Base-by-base conservation (phyloP, 37 sponge, comb jelly and placozoan species). In the Beroe ovata region DNA sequence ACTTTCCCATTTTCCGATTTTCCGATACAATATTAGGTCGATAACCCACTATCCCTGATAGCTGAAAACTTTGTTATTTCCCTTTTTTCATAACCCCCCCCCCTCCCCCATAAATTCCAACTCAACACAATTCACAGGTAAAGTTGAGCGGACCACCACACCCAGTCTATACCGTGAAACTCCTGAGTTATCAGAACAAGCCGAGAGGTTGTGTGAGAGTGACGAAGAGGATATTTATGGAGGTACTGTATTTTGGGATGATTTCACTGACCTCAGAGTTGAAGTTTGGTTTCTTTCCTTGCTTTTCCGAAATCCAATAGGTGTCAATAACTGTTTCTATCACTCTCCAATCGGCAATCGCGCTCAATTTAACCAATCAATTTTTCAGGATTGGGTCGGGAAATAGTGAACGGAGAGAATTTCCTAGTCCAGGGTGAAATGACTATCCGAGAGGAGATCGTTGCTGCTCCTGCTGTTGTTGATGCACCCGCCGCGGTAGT, bases 331-430 rank as follows among this genome's bases (percentile, higher is more conserved):
- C n/a, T n/a, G n/a, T n/a, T n/a, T n/a, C n/a, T n/a, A n/a, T n/a
- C n/a, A n/a, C n/a, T n/a, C n/a, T n/a, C n/a, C n/a, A n/a, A n/a
- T n/a, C n/a, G n/a, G n/a, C n/a, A n/a, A n/a, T n/a, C n/a, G n/a
- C n/a, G n/a, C n/a, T n/a, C n/a, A n/a, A n/a, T n/a, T n/a, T n/a
- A n/a, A n/a, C n/a, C n/a, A n/a, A n/a, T n/a, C n/a, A n/a, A n/a
- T n/a, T 47, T 11, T 16, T 25, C 71, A 69, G 71, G 25, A 11
- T 14, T 34, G 38, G 71, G 6, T 6, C 38, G 36, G 11, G 71
- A 69, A 38, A 69, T 69, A 69, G 71, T 69, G 19, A 34, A 69
- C 38, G 71, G 71, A 3, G 71, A 69, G 38, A 69, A 34, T 20
- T 35, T 69, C 38, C 35, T 69, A 2, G 38, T 69, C 4, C 71